Evolutionary conservation across 2,888 invertebrate species (phyloP), one percentile per base, ranked within the genome.

Genomic region (Aleiodes testaceus): DNA sequence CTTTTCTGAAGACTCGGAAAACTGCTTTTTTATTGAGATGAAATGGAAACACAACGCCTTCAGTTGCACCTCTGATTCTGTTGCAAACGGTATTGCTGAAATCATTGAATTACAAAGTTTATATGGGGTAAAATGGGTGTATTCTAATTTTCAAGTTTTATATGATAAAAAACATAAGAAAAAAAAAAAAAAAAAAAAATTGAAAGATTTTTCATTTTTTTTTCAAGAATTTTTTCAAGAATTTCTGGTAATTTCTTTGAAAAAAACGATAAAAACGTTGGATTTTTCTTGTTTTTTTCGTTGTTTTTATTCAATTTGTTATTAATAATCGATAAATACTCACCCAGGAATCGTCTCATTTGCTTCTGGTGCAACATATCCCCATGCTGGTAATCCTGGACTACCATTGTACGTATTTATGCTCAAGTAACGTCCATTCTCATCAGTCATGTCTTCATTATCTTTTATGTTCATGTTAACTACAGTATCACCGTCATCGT

Each of bases 11-110:
- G 6, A 95, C 83, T 14, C 90, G 87, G 74, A 95, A 89, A 0
- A 87, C 83, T 0, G 88, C 88, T 0, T 88, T 87, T 66, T 89
- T 89, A 69, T 90, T 88, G 66, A 96, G 80, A 59, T 90, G 88
- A 1, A 90, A 87, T 0, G 95, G 93, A 79, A 94, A 95, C 1
- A 92, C 84, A 0, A 92, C 89, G 0, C 94, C 95, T 83, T 95
- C 95, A 75, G 92, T 93, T 0, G 90, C 84, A 16, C 94, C 93
- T 76, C 89, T 89, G 14, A 95, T 88, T 2, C 90, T 88, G 82
- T 94, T 93, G 85, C 95, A 95, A 50, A 85, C 87, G 0, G 90
- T 88, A 68, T 92, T 89, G 47, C 89, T 90, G 78, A 1, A 76
- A 78, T 72, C 22, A 45, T 53, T 18, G 6, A 36, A 36, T 20